Conservation (phyloP, 92 coral and sea anemone genomes). For the Zoanthus gigantus region DNA sequence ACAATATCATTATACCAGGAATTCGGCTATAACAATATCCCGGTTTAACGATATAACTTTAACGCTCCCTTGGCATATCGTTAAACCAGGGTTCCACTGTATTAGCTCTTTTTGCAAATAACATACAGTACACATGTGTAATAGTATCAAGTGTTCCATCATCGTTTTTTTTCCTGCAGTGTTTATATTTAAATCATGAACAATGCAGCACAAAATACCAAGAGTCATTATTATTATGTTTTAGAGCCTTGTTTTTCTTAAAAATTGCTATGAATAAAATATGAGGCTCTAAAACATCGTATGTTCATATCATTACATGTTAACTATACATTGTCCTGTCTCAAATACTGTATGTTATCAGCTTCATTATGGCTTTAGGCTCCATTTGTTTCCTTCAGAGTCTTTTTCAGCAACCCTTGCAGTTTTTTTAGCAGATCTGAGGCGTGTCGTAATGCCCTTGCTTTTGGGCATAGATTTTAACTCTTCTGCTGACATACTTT, state of each 20-base stretch:
- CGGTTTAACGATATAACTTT: too few relatives aligned
- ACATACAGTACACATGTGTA: slow-evolving; percentile 20
- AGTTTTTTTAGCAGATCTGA: slow-evolving; percentile 38
- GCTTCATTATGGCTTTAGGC: slow-evolving; percentile 8
- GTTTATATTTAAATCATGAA: slow-evolving; percentile 11
- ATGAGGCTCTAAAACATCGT: slow-evolving; percentile 13
- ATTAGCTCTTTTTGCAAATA: slow-evolving; percentile 27
- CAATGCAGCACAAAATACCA: slow-evolving; percentile 23
- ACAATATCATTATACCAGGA: not conserved
- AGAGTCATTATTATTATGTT: not conserved
- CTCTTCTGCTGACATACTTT: slow-evolving; percentile 26
- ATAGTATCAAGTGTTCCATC: slow-evolving; percentile 22
- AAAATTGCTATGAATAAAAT: slow-evolving; percentile 15
- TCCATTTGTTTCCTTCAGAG: slow-evolving; percentile 1
- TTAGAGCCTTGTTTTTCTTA: slow-evolving; percentile 21
- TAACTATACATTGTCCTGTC: slow-evolving; percentile 13
- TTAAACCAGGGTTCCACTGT: not conserved
- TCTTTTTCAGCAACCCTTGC: slow-evolving; percentile 20
- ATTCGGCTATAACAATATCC: too few relatives aligned
- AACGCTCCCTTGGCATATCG: too few relatives aligned
- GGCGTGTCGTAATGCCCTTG: slow-evolving; percentile 16
- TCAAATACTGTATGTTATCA: not conserved
- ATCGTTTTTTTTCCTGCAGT: slow-evolving; percentile 16
- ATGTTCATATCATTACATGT: slow-evolving; percentile 14
- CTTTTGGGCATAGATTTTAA: slow-evolving; percentile 23